Percentiles rank a stretch among this genome's conserved stretches.
phyloP scores from a whole-genome alignment of 2,888 invertebrate species.

The Sphaerophoria taeniata region DNA sequence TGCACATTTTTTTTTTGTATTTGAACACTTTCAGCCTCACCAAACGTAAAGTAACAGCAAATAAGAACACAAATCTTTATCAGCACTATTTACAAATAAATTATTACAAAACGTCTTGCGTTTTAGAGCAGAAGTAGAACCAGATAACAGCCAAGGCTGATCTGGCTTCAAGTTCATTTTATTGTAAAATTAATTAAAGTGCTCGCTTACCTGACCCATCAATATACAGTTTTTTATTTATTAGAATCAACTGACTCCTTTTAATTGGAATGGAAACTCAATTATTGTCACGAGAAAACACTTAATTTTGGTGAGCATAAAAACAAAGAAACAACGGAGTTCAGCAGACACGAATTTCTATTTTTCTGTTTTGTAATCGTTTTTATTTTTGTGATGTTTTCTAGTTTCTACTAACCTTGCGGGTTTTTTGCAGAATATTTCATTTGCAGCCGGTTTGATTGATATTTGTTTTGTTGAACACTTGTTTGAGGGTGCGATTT shows the following conservation, averaged over 20 bases:
- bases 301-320: constrained; percentile 16
- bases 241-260: constrained; percentile 42
- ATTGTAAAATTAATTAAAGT: neutral
- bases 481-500: constrained; percentile 21
- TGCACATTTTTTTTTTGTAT: constrained; percentile 9
- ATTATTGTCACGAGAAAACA: constrained; percentile 50
- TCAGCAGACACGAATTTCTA: constrained; percentile 8
- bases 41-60: constrained; percentile 1
- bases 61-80: constrained; percentile 48
- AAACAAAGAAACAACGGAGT: constrained; percentile 24
- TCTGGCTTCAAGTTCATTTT: constrained; percentile 44
- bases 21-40: neutral
- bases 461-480: constrained; percentile 16
- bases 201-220: constrained; percentile 45
- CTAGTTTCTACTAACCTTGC: constrained; percentile 56
- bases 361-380: constrained; percentile 47
- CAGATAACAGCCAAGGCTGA: constrained; percentile 34
- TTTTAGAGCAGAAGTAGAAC: constrained; percentile 21
- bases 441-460: constrained; percentile 60
- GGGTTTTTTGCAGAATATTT: constrained; percentile 43
- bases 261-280: constrained; percentile 23
- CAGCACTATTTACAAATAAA: constrained; percentile 56
- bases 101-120: constrained; percentile 36
- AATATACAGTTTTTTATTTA: neutral
- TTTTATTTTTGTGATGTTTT: neutral